Conservation (phyloP, 2,888 invertebrate species). For the Gerris lacustris region DNA sequence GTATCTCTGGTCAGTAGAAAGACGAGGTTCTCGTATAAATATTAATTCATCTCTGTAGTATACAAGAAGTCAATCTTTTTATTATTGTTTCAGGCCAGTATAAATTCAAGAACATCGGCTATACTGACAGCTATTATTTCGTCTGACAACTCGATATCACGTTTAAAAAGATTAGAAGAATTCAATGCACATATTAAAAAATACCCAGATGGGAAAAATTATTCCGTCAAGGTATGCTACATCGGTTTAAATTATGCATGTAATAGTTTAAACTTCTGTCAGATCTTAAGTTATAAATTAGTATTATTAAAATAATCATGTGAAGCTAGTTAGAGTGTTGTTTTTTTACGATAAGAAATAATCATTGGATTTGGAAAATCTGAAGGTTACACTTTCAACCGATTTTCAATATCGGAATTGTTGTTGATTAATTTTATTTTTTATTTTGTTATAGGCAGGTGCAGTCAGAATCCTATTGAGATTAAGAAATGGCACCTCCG, state of each 20-base stretch:
- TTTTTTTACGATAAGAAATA: no score
- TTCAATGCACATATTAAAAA: conserved; percentile 58
- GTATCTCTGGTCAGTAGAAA: conserved; percentile 33
- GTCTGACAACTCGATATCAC: conserved; percentile 46
- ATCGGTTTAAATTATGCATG: no score
- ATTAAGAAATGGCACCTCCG: conserved; percentile 39
- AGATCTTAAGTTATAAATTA: no score
- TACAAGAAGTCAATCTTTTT: neutral
- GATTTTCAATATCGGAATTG: no score
- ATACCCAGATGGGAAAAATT: conserved; percentile 59
- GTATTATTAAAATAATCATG: no score
- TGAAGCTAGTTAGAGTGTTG: no score
- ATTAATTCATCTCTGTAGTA: neutral
- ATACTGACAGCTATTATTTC: conserved; percentile 49
- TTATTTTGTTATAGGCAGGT: conserved; percentile 45
- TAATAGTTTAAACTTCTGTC: no score
- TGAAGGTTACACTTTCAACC: no score
- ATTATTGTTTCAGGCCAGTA: conserved; percentile 35
- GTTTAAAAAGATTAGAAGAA: conserved; percentile 52
- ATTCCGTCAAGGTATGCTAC: conserved; percentile 53
- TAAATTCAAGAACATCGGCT: conserved; percentile 52
- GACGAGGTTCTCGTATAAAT: no score
- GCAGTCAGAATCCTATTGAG: conserved; percentile 52
- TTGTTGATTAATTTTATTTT: neutral
- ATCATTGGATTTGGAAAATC: no score